A percentile compares a stretch with the other conserved stretches of the same genome.
These are phyloP conservation scores for Ruditapes philippinarum DNA, from an alignment of 1,140 invertebrate species.

Conservation along the genomic window DNA sequence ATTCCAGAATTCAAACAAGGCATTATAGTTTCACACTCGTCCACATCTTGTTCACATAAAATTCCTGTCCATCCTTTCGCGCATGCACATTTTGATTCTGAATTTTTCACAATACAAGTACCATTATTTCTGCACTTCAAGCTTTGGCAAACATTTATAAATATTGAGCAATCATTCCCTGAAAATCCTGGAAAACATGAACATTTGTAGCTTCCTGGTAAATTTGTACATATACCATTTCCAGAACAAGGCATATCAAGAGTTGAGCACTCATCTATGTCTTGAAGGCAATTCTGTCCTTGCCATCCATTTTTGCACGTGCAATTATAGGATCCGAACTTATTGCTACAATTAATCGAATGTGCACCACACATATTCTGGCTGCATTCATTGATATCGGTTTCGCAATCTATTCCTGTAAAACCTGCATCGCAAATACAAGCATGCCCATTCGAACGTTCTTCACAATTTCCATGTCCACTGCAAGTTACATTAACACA, in stretches of 20 bases:
- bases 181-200: slow-evolving; percentile 61
- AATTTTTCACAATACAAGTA: slow-evolving; percentile 39
- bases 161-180: slow-evolving; percentile 54
- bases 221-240: slow-evolving; percentile 61
- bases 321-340: slow-evolving; percentile 29
- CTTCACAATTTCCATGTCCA: not conserved
- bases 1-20: slow-evolving; percentile 66
- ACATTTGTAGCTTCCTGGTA: slow-evolving; percentile 60
- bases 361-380: slow-evolving; percentile 72
- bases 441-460: not conserved
- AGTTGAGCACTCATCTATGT: slow-evolving; percentile 63
- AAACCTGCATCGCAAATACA: slow-evolving; percentile 40
- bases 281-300: slow-evolving; percentile 52
- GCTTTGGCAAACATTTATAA: slow-evolving; percentile 16
- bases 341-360: slow-evolving; percentile 52
- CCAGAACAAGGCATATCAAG: slow-evolving; percentile 27
- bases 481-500: slow-evolving; percentile 54
- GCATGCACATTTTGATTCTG: slow-evolving; percentile 57
- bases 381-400: slow-evolving; percentile 86
- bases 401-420: slow-evolving; percentile 50
- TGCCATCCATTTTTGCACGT: slow-evolving; percentile 21
- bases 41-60: slow-evolving; percentile 54
- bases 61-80: slow-evolving; percentile 55
- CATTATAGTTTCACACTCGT: slow-evolving; percentile 53
- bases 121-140: slow-evolving; percentile 23